These are phyloP conservation scores for Acanthurus leucopareius DNA, from an alignment of 2,797 vertebrate genomes.

Conservation along the genomic window DNA sequence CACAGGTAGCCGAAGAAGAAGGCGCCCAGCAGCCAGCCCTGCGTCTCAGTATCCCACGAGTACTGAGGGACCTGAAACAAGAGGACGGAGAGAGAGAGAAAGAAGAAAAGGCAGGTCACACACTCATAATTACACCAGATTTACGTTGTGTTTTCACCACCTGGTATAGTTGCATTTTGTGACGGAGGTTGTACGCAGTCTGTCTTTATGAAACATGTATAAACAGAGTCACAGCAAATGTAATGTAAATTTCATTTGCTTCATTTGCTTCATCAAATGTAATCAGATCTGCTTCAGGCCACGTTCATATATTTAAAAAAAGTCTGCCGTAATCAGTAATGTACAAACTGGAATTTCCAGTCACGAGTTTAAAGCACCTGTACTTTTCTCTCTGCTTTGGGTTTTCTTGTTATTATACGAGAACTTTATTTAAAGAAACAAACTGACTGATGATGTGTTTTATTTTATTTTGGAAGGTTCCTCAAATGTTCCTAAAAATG, in stretches of 20 bases:
- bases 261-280: too few relatives aligned
- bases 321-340: neutral
- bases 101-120: neutral
- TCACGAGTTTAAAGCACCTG: neutral
- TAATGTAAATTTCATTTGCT: too few relatives aligned
- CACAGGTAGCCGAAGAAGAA: conserved; percentile 91
- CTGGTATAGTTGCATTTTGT: too few relatives aligned
- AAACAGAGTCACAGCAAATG: neutral
- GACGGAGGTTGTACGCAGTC: too few relatives aligned
- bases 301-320: too few relatives aligned
- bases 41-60: conserved; percentile 86
- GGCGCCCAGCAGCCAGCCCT: conserved; percentile 89
- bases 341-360: too few relatives aligned
- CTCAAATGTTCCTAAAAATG: neutral
- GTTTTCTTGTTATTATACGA: neutral
- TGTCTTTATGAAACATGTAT: neutral
- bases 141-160: neutral
- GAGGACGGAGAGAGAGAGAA: neutral
- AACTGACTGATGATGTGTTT: neutral
- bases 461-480: neutral
- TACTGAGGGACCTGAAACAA: conserved; percentile 83
- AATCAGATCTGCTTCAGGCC: too few relatives aligned
- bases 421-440: neutral
- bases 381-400: neutral
- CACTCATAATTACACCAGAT: neutral